Evolutionary conservation across 2,797 vertebrate genomes (phyloP), one percentile per base, ranked within the genome.

Genomic region (Galaxias olidus): DNA sequence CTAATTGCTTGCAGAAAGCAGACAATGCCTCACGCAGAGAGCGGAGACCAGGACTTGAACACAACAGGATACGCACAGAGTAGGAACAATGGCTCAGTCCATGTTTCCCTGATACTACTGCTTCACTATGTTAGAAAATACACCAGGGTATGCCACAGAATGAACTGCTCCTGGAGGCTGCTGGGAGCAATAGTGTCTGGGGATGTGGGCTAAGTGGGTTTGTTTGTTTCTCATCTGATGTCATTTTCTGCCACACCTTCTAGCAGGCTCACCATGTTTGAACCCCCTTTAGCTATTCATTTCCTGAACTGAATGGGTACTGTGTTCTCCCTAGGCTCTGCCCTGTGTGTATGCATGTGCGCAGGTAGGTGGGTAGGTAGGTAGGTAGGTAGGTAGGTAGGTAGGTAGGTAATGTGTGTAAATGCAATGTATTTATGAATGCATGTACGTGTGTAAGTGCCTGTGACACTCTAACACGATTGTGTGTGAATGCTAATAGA

Each of bases 191-290:
- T 4, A 10, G 50, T 1, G 58, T 69, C 60, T 30, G 60, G 50
- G 42, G n/a, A 2, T 1, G 14, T 15, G 41, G 69, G 15, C 53
- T 11, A 55, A 41, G 12, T 43, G 19, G 67, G 63, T 75, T 62
- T 64, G 48, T 65, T 71, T 77, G 66, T 73, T 70, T 63, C 54
- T 46, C 17, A 20, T 68, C 40, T 50, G 65, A 74, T 66, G 78
- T 82, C 72, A 75, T 74, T 64, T 61, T 4, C 56, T 64, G 66
- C 73, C 73, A 55, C 52, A 19, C 30, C 47, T 63, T 46, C 47
- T 11, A 30, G 43, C 57, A 10, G 13, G 10, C n/a, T 19, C 65
- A 51, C 53, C 1, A 53, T 30, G 63, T 69, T 65, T 58, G 53
- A 19, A 15, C 51, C 66, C 58, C 13, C 44, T 46, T 30, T 30